phyloP scores from a whole-genome alignment of 2,888 invertebrate genomes.

The Xestia c-nigrum region DNA sequence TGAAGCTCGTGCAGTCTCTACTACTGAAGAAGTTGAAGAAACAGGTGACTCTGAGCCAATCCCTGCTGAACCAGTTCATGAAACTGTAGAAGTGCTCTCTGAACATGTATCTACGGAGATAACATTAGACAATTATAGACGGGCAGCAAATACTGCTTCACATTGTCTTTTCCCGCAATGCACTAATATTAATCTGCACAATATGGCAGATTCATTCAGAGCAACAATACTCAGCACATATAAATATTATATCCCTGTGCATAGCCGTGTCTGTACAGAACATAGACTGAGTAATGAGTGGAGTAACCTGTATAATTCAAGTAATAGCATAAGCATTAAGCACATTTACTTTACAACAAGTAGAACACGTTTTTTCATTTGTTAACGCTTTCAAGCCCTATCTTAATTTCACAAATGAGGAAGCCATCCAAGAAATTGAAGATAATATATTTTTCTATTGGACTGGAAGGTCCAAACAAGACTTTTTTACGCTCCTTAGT shows the following conservation, averaged over 20 bases:
- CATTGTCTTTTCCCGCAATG: constrained; percentile 16
- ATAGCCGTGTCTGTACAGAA: constrained; percentile 16
- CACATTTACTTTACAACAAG: constrained; percentile 16
- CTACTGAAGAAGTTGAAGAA: constrained; percentile 20
- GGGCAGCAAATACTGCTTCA: constrained; percentile 31
- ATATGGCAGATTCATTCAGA: constrained; percentile 13
- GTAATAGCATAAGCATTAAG: neutral
- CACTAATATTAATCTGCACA: constrained; percentile 12
- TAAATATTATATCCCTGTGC: constrained; percentile 31
- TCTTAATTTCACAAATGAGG: constrained; percentile 33
- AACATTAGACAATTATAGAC: constrained; percentile 14
- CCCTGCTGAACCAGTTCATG: constrained; percentile 16
- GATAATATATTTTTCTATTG: constrained; percentile 44
- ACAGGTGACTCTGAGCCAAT: constrained; percentile 27
- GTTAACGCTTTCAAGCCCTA: constrained; percentile 28
- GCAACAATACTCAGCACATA: constrained; percentile 15
- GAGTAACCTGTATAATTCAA: neutral
- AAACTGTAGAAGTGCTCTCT: constrained; percentile 10
- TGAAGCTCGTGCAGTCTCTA: too few species aligned
- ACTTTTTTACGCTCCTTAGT: constrained; percentile 24
- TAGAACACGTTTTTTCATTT: constrained; percentile 33
- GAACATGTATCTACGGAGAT: neutral
- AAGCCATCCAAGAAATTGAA: constrained; percentile 24
- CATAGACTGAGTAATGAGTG: constrained; percentile 17
- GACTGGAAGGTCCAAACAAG: constrained; percentile 37